Percentiles rank a stretch among this genome's conserved stretches.
These are phyloP conservation scores for Lagopus leucura DNA, from an alignment of 2,113 vertebrate genomes.

Conservation along the genomic window DNA sequence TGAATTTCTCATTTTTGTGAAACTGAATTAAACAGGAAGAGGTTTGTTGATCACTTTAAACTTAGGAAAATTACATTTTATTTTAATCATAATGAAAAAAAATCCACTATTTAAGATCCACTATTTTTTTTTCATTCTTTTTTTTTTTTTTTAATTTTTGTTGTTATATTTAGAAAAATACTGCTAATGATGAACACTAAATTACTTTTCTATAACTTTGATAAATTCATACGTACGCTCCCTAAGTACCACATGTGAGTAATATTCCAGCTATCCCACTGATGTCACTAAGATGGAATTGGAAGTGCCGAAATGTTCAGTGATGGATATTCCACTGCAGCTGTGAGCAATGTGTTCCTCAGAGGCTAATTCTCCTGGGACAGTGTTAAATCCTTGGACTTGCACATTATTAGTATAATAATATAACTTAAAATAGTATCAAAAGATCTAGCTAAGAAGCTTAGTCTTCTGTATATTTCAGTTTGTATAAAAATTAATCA, in stretches of 20 bases:
- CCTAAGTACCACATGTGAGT: constrained; percentile 53
- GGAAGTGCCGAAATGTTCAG: constrained; percentile 67
- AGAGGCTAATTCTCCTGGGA: constrained; percentile 44
- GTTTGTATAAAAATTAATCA: constrained; percentile 8
- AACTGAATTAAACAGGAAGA: not conserved
- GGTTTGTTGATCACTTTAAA: not conserved
- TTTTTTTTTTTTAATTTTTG: not conserved
- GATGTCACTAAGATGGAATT: constrained; percentile 75
- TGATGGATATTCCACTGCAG: constrained; percentile 64
- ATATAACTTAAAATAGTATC: constrained; percentile 46
- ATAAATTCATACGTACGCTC: constrained; percentile 37
- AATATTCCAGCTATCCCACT: constrained; percentile 65
- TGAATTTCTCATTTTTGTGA: not conserved
- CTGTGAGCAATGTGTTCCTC: constrained; percentile 73
- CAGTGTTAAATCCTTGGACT: constrained; percentile 44
- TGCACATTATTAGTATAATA: constrained; percentile 42
- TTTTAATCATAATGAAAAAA: not conserved
- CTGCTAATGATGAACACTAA: not conserved
- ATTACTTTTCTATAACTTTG: constrained; percentile 1
- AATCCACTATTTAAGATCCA: not conserved
- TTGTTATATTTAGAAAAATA: not conserved
- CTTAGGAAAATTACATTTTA: not conserved
- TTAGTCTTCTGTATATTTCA: constrained; percentile 43
- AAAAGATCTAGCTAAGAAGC: constrained; percentile 25
- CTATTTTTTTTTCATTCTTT: constrained; percentile 4